phyloP scores from a whole-genome alignment of 2,888 invertebrate species.

The Colostygia pectinataria region DNA sequence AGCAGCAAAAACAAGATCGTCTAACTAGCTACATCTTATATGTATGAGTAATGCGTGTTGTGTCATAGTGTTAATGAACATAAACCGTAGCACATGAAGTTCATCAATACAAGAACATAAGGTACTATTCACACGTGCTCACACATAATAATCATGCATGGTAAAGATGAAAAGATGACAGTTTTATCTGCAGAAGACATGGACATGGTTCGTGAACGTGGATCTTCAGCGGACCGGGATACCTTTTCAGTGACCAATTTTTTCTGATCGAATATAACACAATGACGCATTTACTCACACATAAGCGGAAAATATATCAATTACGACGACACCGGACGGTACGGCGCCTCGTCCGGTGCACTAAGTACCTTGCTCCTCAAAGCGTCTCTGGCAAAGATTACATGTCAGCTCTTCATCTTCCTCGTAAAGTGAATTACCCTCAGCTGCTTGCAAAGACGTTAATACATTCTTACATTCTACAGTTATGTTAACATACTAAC shows the following conservation, averaged over 20 bases:
- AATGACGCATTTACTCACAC: conserved; percentile 83
- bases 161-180: conserved; percentile 52
- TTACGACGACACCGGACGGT: conserved; percentile 71
- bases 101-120: conserved; percentile 49
- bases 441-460: conserved; percentile 86
- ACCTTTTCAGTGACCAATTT: conserved; percentile 47
- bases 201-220: conserved; percentile 47
- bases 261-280: conserved; percentile 64
- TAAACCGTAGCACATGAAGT: conserved; percentile 52
- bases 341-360: conserved; percentile 63
- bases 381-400: conserved; percentile 90
- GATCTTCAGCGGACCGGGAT: conserved; percentile 46
- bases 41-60: conserved; percentile 82
- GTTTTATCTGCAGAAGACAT: conserved; percentile 46
- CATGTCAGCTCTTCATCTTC: conserved; percentile 87
- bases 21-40: conserved; percentile 70
- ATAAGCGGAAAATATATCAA: conserved; percentile 75
- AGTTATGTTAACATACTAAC: conserved; percentile 40
- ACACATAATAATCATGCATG: conserved; percentile 58
- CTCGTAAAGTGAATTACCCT: conserved; percentile 84
- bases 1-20: conserved; percentile 56
- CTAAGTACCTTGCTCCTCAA: conserved; percentile 89
- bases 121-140: conserved; percentile 60
- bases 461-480: conserved; percentile 76
- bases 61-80: conserved; percentile 63